Percentiles rank a stretch among this genome's conserved stretches.
phyloP scores from a whole-genome alignment of 2,113 vertebrate species.

The Mesocricetus auratus region DNA sequence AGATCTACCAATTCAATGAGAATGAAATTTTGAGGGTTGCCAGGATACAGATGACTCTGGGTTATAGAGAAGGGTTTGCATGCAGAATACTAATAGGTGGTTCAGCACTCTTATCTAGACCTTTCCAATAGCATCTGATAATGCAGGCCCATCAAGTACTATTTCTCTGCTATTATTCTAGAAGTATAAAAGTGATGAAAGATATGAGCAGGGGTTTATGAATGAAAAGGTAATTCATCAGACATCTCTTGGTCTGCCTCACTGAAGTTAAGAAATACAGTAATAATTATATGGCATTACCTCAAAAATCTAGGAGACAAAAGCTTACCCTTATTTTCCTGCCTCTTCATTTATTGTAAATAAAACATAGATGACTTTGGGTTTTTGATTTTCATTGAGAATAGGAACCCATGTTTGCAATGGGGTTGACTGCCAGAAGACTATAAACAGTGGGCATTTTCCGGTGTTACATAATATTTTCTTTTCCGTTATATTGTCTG shows the following conservation, averaged over 20 bases:
- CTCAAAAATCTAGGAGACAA: slow-evolving; percentile 63
- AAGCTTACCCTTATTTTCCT: slow-evolving; percentile 68
- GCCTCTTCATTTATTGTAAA: slow-evolving; percentile 37
- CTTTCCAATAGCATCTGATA: slow-evolving; percentile 87
- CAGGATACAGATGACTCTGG: slow-evolving; percentile 92
- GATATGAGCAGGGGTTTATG: slow-evolving; percentile 85
- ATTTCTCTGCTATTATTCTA: slow-evolving; percentile 87
- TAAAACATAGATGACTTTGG: slow-evolving; percentile 48
- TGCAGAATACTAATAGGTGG: slow-evolving; percentile 91
- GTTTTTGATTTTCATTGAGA: slow-evolving; percentile 51
- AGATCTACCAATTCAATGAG: slow-evolving; percentile 91
- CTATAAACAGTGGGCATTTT: slow-evolving; percentile 46
- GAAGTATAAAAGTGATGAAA: slow-evolving; percentile 84
- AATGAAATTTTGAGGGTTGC: slow-evolving; percentile 94
- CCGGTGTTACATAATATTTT: slow-evolving; percentile 52
- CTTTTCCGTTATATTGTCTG: slow-evolving; percentile 52
- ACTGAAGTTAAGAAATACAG: slow-evolving; percentile 57
- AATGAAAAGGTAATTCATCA: slow-evolving; percentile 85
- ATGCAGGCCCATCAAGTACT: slow-evolving; percentile 85
- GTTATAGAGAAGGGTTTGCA: slow-evolving; percentile 89
- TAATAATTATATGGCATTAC: slow-evolving; percentile 70
- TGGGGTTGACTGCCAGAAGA: slow-evolving; percentile 59
- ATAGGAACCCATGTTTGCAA: slow-evolving; percentile 40
- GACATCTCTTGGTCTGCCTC: slow-evolving; percentile 71
- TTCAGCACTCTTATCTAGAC: slow-evolving; percentile 89